A percentile compares a stretch with the other conserved stretches of the same genome.
These are phyloP conservation scores for Eumaeus atala DNA, from an alignment of 1,140 invertebrate genomes.

Conservation along the genomic window DNA sequence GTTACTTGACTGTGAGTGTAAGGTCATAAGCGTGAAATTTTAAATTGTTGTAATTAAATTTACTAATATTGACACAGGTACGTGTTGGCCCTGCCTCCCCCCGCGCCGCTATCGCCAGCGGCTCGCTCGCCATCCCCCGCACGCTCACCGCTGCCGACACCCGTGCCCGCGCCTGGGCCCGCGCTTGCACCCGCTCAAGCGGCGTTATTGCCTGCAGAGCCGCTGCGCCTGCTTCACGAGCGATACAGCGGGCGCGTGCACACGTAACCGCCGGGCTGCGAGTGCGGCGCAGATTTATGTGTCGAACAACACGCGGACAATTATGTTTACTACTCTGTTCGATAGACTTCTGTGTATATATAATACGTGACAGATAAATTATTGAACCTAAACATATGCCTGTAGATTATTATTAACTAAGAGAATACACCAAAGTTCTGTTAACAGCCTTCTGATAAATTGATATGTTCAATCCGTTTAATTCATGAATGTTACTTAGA, in stretches of 20 bases:
- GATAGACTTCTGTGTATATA: background rate
- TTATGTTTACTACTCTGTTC: conserved; percentile 4
- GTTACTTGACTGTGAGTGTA: too few species aligned
- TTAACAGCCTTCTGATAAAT: too few species aligned
- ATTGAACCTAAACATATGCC: too few species aligned
- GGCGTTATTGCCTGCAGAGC: conserved; percentile 31
- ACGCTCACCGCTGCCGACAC: conserved; percentile 52
- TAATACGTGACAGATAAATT: too few species aligned
- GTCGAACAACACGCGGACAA: background rate
- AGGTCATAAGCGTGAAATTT: too few species aligned
- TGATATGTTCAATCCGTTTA: too few species aligned
- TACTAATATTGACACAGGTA: conserved; percentile 34
- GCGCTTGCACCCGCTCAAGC: conserved; percentile 30
- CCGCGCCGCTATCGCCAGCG: conserved; percentile 70
- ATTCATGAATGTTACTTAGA: too few species aligned
- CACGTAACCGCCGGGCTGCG: conserved; percentile 36
- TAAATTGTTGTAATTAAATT: too few species aligned
- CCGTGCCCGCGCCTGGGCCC: conserved; percentile 70
- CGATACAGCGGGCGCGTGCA: conserved; percentile 50
- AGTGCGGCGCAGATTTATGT: background rate
- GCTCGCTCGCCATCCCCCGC: conserved; percentile 56
- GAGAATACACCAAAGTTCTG: too few species aligned
- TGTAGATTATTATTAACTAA: too few species aligned
- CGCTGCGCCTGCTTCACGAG: conserved; percentile 44
- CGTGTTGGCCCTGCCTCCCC: conserved; percentile 59